Evolutionary conservation across 2,888 invertebrate species (phyloP), one percentile per base, ranked within the genome.

Genomic region (Copidosoma aretas): DNA sequence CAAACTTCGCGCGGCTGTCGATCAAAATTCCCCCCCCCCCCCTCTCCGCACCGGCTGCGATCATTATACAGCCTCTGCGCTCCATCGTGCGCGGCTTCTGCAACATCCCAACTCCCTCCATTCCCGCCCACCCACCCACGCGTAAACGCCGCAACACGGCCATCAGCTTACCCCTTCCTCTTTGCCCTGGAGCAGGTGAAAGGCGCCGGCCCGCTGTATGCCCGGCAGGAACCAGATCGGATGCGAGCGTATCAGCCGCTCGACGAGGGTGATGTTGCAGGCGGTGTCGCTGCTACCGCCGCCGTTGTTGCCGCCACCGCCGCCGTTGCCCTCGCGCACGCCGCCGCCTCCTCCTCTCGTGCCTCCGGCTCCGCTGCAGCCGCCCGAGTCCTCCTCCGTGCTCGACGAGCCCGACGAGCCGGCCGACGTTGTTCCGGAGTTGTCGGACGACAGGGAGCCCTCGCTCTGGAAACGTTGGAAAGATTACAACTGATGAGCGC

Each of bases 151-250:
- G 17, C 10, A 12, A 58, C n/a, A n/a, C n/a, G n/a, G 8, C 52
- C 19, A 51, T 1, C 21, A 39, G 25, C 64, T 87, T 84, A 94
- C 93, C 86, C 97, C 97, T 83, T 94, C 93, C 81, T 95, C 94
- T 84, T 95, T 94, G 79, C 94, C 94, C 85, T 97, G 95, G 60
- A 98, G 89, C 76, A 97, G 88, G 85, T 97, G 97, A 76, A 95
- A 93, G 32, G 96, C 96, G 8, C 96, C 97, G 65, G 94, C 93
- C 74, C 97, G 88, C 81, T 96, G 95, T 63, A 97, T 93, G 51
- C 95, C 94, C 0, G 96, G 94, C 72, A 97, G 87, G 84, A 94
- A 97, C 98, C 98, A 98, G 78, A 98, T 94, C 54, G 96, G 94
- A 85, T 97, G 95, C 43, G 95, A 94, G 75, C 95, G 89, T 80